Conservation (phyloP, 2,113 vertebrate species). For the Oophaga pumilio region DNA sequence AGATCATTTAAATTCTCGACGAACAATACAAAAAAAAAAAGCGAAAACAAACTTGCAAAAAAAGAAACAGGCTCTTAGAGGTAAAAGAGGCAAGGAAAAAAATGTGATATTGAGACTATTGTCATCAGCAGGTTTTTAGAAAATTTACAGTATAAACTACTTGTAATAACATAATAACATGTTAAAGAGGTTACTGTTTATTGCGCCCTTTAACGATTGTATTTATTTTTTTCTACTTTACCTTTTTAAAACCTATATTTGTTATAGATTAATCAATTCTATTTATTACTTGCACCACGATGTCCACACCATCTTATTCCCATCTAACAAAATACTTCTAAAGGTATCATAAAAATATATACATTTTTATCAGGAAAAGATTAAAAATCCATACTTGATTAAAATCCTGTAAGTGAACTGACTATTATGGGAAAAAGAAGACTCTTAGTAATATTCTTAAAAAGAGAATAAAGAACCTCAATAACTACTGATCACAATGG, state of each 20-base stretch:
- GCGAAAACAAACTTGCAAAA: not conserved
- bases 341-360: no score
- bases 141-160: not conserved
- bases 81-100: conserved; percentile 72
- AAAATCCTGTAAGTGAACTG: no score
- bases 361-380: no score
- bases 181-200: not conserved
- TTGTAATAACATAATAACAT: not conserved
- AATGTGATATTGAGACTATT: conserved; percentile 20
- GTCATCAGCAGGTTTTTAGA: not conserved
- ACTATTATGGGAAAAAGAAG: no score
- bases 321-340: not conserved
- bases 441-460: no score
- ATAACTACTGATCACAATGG: no score
- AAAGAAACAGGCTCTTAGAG: conserved; percentile 78
- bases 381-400: no score
- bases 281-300: not conserved
- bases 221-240: not conserved
- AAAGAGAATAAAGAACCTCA: no score
- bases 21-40: conserved; percentile 60
- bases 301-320: not conserved
- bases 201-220: not conserved
- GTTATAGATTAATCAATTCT: not conserved
- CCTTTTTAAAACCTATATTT: not conserved
- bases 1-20: conserved; percentile 67